Evolutionary conservation across 2,113 vertebrate species (phyloP).

Genomic region (Corynorhinus townsendii): DNA sequence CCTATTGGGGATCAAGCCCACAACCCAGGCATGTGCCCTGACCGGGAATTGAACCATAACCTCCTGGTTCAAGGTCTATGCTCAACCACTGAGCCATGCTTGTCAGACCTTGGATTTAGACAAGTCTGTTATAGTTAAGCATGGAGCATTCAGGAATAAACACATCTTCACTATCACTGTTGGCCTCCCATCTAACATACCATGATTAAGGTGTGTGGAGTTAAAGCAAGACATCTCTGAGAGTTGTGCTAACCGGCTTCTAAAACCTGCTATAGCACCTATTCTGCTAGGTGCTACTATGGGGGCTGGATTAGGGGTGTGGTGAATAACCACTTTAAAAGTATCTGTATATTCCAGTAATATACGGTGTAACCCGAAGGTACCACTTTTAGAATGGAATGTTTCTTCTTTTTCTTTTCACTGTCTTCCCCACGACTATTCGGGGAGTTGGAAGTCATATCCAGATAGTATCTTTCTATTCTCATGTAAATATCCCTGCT

Average conservation of each 20-base stretch:
- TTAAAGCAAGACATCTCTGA: background rate
- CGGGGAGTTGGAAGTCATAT: background rate
- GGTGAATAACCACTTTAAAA: background rate
- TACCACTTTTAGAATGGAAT: background rate
- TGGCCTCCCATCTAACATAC: background rate
- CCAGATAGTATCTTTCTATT: background rate
- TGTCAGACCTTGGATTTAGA: background rate
- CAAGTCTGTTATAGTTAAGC: background rate
- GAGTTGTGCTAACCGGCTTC: background rate
- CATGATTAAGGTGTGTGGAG: background rate
- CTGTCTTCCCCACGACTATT: background rate
- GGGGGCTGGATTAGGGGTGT: accelerated
- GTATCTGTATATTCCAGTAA: background rate
- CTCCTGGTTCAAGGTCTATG: too few species aligned
- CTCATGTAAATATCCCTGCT: background rate
- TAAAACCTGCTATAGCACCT: background rate
- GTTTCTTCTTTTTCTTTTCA: background rate
- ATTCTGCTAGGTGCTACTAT: background rate
- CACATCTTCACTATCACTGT: background rate
- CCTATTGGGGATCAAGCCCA: too few species aligned
- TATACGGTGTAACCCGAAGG: background rate
- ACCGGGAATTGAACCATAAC: too few species aligned
- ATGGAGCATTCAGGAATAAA: background rate
- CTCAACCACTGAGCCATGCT: too few species aligned
- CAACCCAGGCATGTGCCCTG: too few species aligned